These are phyloP conservation scores for Ursus arctos DNA, from an alignment of 2,113 vertebrate species.

Conservation along the genomic window DNA sequence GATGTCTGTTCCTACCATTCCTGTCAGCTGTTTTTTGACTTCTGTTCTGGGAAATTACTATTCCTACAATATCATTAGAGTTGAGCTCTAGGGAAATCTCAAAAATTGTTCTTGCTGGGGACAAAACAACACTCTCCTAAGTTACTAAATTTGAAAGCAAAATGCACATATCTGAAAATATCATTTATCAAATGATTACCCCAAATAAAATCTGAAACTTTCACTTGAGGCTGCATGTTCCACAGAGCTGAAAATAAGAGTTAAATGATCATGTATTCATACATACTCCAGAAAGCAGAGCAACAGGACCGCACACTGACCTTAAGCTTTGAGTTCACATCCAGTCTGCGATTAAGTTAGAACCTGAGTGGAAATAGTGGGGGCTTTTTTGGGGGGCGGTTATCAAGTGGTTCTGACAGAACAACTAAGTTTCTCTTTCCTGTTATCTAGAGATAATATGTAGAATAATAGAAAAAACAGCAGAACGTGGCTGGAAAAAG, in stretches of 20 bases:
- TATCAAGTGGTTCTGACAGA: neutral
- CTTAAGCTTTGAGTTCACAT: neutral
- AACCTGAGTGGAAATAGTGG: neutral
- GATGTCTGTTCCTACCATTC: neutral
- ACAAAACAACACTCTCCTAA: neutral
- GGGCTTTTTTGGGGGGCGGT: neutral
- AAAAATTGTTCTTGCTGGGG: neutral
- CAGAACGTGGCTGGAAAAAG: neutral
- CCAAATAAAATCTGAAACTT: neutral
- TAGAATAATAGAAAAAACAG: neutral
- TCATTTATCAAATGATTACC: neutral
- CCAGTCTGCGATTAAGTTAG: neutral
- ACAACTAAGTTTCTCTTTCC: neutral
- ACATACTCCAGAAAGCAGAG: neutral
- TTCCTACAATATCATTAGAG: neutral
- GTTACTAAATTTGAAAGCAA: constrained; percentile 7
- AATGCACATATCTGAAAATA: neutral
- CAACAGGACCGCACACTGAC: accelerated
- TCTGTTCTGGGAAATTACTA: neutral
- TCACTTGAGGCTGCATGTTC: neutral
- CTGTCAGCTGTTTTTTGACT: neutral
- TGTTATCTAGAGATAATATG: neutral
- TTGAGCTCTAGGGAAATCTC: neutral
- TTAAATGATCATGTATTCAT: neutral
- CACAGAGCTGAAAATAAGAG: neutral